These are phyloP conservation scores for Dallia pectoralis DNA, from an alignment of 2,797 vertebrate species.

Conservation along the genomic window DNA sequence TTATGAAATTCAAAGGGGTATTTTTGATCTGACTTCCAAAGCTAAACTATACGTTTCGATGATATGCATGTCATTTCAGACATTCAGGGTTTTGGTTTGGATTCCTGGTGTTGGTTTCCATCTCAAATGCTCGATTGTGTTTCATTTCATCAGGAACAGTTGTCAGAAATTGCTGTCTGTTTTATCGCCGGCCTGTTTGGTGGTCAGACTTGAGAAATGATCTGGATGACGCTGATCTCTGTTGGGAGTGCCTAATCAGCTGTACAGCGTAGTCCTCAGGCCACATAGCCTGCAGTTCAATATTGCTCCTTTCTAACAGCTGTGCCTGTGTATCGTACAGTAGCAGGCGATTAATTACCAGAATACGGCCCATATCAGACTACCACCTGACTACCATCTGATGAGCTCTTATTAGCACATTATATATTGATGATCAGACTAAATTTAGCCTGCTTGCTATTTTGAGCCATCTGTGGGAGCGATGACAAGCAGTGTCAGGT, in stretches of 20 bases:
- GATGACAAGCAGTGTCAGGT: neutral
- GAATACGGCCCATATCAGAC: constrained; percentile 4
- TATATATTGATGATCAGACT: constrained; percentile 36
- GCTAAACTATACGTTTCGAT: neutral
- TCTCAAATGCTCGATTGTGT: neutral
- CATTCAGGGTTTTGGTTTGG: neutral
- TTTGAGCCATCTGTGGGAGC: neutral
- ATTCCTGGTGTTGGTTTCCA: neutral
- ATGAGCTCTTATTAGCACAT: neutral
- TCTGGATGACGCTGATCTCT: constrained; percentile 27
- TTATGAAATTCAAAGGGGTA: neutral
- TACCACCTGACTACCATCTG: constrained; percentile 4
- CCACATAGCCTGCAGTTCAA: constrained; percentile 50
- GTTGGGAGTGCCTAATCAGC: constrained; percentile 53
- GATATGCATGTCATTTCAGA: neutral
- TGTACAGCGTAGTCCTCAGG: constrained; percentile 38
- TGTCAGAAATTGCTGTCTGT: neutral
- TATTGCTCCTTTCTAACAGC: constrained; percentile 56
- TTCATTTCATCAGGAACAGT: neutral
- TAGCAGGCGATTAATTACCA: constrained; percentile 35
- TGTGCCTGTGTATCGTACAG: constrained; percentile 50
- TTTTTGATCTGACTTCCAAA: neutral
- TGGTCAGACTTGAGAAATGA: constrained; percentile 32
- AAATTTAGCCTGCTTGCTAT: neutral
- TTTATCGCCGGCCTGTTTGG: neutral